Base-by-base conservation (phyloP, 2,797 vertebrate genomes). In the Artibeus jamaicensis region DNA sequence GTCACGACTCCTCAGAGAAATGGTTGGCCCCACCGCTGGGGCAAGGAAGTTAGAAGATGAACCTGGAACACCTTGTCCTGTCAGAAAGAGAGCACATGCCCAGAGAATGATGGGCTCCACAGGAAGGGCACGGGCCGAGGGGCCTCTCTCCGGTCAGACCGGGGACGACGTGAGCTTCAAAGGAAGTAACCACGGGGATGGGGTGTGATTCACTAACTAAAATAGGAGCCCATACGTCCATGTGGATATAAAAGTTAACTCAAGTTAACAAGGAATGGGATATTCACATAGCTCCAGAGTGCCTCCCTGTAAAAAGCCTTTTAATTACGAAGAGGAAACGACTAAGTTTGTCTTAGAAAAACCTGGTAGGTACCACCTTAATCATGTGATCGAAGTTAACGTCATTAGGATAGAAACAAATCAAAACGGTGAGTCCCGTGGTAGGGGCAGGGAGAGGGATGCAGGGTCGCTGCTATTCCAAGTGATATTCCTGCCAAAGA, bases 91-190 rank as follows among this genome's bases (percentile, higher is more conserved):
- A 48, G 44, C 14, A 6, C 2, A 6, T 8, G 10, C 19, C 89
- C 32, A 11, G 5, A 59, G 89, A 57, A 71, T 4, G 10, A 44
- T 1, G 6, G 9, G 22, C 29, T 57, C 4, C 1, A 0, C 0
- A 16, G 91, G 34, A 70, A 68, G 39, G 67, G 70, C 39, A 8
- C 14, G 37, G 83, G 65, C 9, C 0, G 16, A 70, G 87, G 18
- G 59, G 19, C 6, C 34, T 55, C 6, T 71, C 50, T 4, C 24
- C 16, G 73, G 73, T 59, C 88, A 42, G 39, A 46, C 0, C 26
- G 55, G 44, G 50, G 16, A 14, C 15, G 44, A 44, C 15, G 22
- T 22, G 42, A 48, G 11, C 34, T 94, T 79, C 79, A 46, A 24
- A 88, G 39, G 9, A 85, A 93, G 78, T 53, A 22, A 55, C 24